Evolutionary conservation across 64 coral and sea anemone genomes (phyloP), one percentile per base, ranked within the genome.

Genomic region (Exaiptasia diaphana): DNA sequence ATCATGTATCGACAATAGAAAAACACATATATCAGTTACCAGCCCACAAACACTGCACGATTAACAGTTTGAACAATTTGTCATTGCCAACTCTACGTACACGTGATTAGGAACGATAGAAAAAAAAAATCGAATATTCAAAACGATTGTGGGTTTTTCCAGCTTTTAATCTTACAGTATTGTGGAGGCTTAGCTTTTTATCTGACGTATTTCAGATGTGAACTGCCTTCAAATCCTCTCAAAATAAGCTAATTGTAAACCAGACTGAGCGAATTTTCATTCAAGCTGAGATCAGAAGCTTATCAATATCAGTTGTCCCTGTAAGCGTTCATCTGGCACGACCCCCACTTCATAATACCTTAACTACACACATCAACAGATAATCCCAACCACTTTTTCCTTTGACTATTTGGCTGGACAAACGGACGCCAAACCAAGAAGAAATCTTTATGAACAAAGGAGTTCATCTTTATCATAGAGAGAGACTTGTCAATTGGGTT

Each of bases 291-390:
- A 65, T 65, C 61, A 65, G 38, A 65, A 65, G 61, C 61, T 65
- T 65, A 65, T 65, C 61, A 65, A 65, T 62, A 62, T 65, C 61
- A 35, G 61, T 65, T 65, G 61, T 65, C 61, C 61, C 61, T 65
- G 17, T 35, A 65, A 65, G 32, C 61, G 61, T 38, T 65, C 61
- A 65, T 65, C 61, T 65, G 61, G 30, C 61, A 65, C 61, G 61
- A 65, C 61, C 61, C 21, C 61, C 61, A 35, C 61, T 13, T 65
- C 36, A 35, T 65, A 65, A 65, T 65, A 35, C 61, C 61, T 38
- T 65, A 65, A 65, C 61, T 65, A 35, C 61, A 65, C 61, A 65
- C 27, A 65, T 65, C 61, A 65, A 65, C 61, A 65, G 61, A 65
- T 65, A 65, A 65, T 65, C 61, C 32, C 38, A 17, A 65, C 61